Percentiles rank a stretch among this genome's conserved stretches.
These are phyloP conservation scores for Ellobius talpinus DNA, from an alignment of 2,113 vertebrate species.

Conservation along the genomic window DNA sequence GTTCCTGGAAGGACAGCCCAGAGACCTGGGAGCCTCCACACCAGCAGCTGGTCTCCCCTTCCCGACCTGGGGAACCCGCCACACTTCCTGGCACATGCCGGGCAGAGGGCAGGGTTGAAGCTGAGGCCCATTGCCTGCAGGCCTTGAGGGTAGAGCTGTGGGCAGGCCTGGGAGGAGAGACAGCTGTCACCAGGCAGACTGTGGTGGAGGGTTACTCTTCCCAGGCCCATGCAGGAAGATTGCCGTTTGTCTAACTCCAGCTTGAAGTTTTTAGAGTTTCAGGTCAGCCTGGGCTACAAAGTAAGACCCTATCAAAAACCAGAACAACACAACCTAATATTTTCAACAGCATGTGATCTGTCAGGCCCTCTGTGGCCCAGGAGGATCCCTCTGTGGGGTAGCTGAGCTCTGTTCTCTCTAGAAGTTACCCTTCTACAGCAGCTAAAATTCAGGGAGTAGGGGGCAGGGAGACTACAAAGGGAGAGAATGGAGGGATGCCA, in stretches of 20 bases:
- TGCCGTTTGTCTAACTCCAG: neutral
- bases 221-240: neutral
- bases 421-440: neutral
- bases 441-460: neutral
- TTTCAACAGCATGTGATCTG: neutral
- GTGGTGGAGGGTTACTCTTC: neutral
- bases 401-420: neutral
- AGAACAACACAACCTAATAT: neutral
- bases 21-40: conserved; percentile 35
- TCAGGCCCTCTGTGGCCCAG: neutral
- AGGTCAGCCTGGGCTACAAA: neutral
- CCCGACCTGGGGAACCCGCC: conserved; percentile 72
- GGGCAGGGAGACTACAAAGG: neutral
- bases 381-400: no score
- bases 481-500: neutral
- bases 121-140: neutral
- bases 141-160: neutral
- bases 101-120: neutral
- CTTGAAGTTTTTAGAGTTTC: neutral
- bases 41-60: conserved; percentile 79
- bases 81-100: conserved; percentile 62
- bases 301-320: neutral
- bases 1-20: conserved; percentile 86
- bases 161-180: neutral
- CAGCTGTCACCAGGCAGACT: neutral